These are phyloP conservation scores for Esox lucius DNA, from an alignment of 2,797 vertebrate species.

Conservation along the genomic window DNA sequence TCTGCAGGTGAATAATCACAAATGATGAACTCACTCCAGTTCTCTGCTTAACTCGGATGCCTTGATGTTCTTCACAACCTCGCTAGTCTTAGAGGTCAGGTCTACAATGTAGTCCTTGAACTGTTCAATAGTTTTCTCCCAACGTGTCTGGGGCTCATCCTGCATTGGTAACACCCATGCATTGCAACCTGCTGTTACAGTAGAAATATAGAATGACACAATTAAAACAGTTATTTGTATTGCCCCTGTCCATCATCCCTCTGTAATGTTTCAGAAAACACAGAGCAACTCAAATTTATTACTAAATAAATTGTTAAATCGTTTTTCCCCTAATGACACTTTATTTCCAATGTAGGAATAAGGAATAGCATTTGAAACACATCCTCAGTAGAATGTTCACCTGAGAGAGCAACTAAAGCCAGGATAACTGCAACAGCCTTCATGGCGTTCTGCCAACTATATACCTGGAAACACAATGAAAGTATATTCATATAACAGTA, in stretches of 20 bases:
- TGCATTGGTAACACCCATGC: slow-evolving; percentile 39
- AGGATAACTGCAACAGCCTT: slow-evolving; percentile 64
- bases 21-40: slow-evolving; percentile 77
- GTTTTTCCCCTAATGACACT: neutral
- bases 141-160: slow-evolving; percentile 43
- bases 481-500: neutral
- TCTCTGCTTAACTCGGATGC: slow-evolving; percentile 70
- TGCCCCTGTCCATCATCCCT: neutral
- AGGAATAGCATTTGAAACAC: too few relatives aligned
- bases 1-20: neutral
- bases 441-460: slow-evolving; percentile 64
- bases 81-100: slow-evolving; percentile 59
- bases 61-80: slow-evolving; percentile 60
- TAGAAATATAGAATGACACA: slow-evolving; percentile 1
- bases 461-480: slow-evolving; percentile 48
- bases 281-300: neutral
- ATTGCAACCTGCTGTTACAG: slow-evolving; percentile 60
- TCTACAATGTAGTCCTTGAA: slow-evolving; percentile 69
- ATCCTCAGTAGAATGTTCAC: slow-evolving; percentile 50
- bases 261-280: neutral
- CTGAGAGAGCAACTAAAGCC: slow-evolving; percentile 67
- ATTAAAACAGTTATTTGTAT: neutral
- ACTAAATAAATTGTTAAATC: too few relatives aligned
- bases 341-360: neutral
- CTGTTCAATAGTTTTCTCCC: slow-evolving; percentile 66